phyloP scores from a whole-genome alignment of 2,797 vertebrate genomes.

The Orientallactaga sibirica region DNA sequence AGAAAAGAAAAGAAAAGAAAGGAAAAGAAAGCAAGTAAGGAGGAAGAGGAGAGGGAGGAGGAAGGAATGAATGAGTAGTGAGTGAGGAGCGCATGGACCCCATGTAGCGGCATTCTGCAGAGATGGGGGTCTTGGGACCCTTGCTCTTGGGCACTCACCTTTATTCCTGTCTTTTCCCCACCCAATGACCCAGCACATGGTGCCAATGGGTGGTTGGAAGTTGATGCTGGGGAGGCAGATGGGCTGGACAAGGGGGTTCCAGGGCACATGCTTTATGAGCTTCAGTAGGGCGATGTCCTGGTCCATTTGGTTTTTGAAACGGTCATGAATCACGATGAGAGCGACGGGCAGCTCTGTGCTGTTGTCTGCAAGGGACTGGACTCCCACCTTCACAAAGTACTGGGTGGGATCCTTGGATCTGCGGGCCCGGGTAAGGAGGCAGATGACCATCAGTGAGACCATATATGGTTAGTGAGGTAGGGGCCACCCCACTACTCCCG shows the following conservation, averaged over 20 bases:
- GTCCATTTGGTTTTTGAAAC: slow-evolving; percentile 36
- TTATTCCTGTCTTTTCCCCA: not conserved
- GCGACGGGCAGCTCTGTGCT: not conserved
- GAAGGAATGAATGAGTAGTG: not conserved
- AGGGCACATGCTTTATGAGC: slow-evolving; percentile 43
- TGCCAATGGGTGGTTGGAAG: not conserved
- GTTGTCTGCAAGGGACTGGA: not conserved
- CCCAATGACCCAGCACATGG: slow-evolving; percentile 65
- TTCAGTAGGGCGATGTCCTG: slow-evolving; percentile 75
- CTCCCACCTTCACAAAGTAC: slow-evolving; percentile 62
- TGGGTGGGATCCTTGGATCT: slow-evolving; percentile 60
- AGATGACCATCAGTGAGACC: not conserved
- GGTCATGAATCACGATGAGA: slow-evolving; percentile 45
- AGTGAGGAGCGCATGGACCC: not conserved
- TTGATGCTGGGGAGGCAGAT: slow-evolving; percentile 61
- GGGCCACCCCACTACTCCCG: not conserved
- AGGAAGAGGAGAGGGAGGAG: too few relatives aligned
- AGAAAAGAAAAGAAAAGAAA: too few relatives aligned
- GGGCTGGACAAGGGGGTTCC: slow-evolving; percentile 57
- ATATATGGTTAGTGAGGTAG: not conserved
- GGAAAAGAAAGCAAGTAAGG: too few relatives aligned
- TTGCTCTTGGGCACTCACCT: slow-evolving; percentile 32
- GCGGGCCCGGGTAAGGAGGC: not conserved
- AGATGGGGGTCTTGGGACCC: not conserved
- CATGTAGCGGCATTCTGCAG: rapidly evolving